These are phyloP conservation scores for Chalcosyrphus nemorum DNA, from an alignment of 2,888 invertebrate species.

Conservation along the genomic window DNA sequence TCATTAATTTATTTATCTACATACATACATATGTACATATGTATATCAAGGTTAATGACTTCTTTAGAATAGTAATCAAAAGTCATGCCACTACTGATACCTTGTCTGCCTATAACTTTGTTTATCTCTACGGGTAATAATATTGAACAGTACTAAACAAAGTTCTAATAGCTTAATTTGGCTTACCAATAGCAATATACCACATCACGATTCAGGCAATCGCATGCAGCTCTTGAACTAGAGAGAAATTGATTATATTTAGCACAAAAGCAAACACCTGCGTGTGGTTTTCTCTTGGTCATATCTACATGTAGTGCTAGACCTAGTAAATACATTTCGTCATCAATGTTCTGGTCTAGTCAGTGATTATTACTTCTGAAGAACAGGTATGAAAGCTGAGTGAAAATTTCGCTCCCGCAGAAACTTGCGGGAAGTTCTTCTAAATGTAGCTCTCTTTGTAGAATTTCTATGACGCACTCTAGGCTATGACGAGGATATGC, in stretches of 20 bases:
- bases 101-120: neutral
- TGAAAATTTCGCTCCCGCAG: neutral
- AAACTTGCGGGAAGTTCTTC: neutral
- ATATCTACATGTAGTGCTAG: no score
- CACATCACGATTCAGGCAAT: neutral
- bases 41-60: neutral
- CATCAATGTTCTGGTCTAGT: neutral
- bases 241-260: neutral
- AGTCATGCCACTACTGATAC: neutral
- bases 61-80: neutral
- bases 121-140: neutral
- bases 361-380: neutral
- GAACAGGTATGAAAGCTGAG: neutral
- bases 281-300: neutral
- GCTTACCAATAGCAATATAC: neutral
- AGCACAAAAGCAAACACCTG: neutral
- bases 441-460: neutral
- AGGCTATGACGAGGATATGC: neutral
- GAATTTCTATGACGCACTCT: neutral
- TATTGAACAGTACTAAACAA: neutral
- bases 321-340: neutral
- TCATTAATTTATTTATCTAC: neutral
- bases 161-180: neutral
- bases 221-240: neutral
- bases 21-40: neutral